phyloP scores from a whole-genome alignment of 2,888 invertebrate species.

The Punctoribates punctum region DNA sequence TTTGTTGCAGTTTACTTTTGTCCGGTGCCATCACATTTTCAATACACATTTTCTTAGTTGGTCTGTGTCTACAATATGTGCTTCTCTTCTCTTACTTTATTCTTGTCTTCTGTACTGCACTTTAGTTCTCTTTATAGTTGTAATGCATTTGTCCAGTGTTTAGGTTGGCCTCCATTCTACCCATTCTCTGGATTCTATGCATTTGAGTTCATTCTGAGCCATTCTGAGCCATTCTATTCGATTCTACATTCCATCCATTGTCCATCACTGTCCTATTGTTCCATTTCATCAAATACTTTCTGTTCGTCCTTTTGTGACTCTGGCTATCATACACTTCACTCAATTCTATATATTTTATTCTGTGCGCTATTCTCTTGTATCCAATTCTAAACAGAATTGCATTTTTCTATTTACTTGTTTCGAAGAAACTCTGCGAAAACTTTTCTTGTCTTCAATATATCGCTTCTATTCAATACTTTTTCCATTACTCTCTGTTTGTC shows the following conservation, averaged over 20 bases:
- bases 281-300: conserved; percentile 35
- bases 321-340: conserved; percentile 9
- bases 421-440: conserved; percentile 20
- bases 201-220: neutral
- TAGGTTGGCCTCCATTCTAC: conserved; percentile 10
- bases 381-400: conserved; percentile 25
- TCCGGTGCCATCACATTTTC: conserved; percentile 30
- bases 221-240: neutral
- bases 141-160: conserved; percentile 21
- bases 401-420: conserved; percentile 35
- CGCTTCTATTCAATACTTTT: neutral
- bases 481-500: neutral
- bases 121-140: conserved; percentile 10
- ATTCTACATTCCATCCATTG: neutral
- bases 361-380: neutral
- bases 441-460: conserved; percentile 6
- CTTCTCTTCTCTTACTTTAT: conserved; percentile 1
- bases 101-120: conserved; percentile 8
- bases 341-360: neutral
- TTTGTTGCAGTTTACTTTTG: conserved; percentile 20
- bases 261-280: conserved; percentile 28
- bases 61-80: conserved; percentile 6
- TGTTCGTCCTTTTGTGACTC: conserved; percentile 33
- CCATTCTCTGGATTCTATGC: conserved; percentile 3
- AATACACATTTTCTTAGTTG: conserved; percentile 23